A percentile compares a stretch with the other conserved stretches of the same genome.
Evolutionary conservation across 1,140 invertebrate genomes (phyloP).

Genomic region (Magallana angulata): DNA sequence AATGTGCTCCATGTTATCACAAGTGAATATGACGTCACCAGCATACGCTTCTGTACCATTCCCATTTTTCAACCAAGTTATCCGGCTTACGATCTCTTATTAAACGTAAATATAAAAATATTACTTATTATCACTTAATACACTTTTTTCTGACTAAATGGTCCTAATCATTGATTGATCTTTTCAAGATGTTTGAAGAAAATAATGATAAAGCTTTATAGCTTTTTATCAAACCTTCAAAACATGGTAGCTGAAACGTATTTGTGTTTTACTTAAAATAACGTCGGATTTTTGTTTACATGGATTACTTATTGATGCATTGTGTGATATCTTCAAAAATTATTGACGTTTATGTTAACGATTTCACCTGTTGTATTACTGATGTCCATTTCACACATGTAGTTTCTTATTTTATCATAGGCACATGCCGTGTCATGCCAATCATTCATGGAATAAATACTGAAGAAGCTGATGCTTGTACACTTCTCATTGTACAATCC

Average conservation of each 20-base stretch:
- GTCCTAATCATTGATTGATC: too few relatives aligned
- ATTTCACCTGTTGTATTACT: background rate
- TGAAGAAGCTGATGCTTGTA: slow-evolving; percentile 42
- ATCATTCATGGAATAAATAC: slow-evolving; percentile 50
- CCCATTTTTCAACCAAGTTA: background rate
- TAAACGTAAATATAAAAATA: background rate
- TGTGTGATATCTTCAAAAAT: too few relatives aligned
- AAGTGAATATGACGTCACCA: background rate
- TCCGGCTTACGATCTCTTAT: background rate
- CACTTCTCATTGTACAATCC: slow-evolving; percentile 51
- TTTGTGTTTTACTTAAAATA: too few relatives aligned
- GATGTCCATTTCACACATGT: slow-evolving; percentile 52
- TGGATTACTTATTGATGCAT: too few relatives aligned
- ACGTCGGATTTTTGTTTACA: too few relatives aligned
- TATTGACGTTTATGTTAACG: too few relatives aligned
- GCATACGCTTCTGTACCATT: background rate
- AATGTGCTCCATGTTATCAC: slow-evolving; percentile 37
- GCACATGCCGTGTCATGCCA: slow-evolving; percentile 59
- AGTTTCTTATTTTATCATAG: slow-evolving; percentile 48
- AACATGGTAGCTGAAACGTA: too few relatives aligned
- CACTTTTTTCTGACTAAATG: too few relatives aligned
- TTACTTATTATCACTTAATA: too few relatives aligned
- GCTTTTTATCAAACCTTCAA: too few relatives aligned
- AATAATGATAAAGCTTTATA: too few relatives aligned
- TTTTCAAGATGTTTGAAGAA: too few relatives aligned